These are phyloP conservation scores for Eubucco bourcierii DNA, from an alignment of 2,113 vertebrate genomes.

Conservation along the genomic window DNA sequence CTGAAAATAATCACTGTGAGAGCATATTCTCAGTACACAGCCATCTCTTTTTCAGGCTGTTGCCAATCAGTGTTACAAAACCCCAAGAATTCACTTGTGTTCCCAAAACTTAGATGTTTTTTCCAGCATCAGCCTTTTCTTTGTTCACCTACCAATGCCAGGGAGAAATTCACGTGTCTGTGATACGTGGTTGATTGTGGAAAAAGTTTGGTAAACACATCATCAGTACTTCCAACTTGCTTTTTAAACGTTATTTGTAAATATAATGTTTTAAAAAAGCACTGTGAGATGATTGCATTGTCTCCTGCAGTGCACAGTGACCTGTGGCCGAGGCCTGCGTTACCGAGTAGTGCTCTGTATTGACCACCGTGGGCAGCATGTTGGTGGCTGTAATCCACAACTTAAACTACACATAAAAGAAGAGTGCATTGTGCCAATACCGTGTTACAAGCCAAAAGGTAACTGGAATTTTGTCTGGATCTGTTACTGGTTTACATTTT, in stretches of 20 bases:
- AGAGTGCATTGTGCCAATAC: conserved; percentile 87
- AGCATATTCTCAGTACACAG: background rate
- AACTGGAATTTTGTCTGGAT: conserved; percentile 17
- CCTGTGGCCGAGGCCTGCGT: conserved; percentile 87
- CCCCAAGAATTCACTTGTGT: background rate
- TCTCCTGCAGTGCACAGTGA: conserved; percentile 87
- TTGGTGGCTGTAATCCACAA: conserved; percentile 85
- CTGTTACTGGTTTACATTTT: conserved; percentile 16
- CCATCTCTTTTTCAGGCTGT: background rate
- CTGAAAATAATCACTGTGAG: background rate
- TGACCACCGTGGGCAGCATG: conserved; percentile 88
- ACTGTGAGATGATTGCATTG: background rate
- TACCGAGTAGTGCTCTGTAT: conserved; percentile 93
- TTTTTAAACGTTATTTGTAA: background rate
- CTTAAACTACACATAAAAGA: conserved; percentile 92
- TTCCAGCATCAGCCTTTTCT: background rate
- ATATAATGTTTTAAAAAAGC: background rate
- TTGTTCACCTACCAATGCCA: background rate
- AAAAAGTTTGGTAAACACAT: background rate
- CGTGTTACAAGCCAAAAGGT: conserved; percentile 91
- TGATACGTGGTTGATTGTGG: background rate
- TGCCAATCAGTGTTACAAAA: background rate
- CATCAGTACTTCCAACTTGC: accelerated
- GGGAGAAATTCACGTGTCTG: accelerated
- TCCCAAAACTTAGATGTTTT: background rate